Base-by-base conservation (phyloP, 2,113 vertebrate species). In the Nycticorax nycticorax region DNA sequence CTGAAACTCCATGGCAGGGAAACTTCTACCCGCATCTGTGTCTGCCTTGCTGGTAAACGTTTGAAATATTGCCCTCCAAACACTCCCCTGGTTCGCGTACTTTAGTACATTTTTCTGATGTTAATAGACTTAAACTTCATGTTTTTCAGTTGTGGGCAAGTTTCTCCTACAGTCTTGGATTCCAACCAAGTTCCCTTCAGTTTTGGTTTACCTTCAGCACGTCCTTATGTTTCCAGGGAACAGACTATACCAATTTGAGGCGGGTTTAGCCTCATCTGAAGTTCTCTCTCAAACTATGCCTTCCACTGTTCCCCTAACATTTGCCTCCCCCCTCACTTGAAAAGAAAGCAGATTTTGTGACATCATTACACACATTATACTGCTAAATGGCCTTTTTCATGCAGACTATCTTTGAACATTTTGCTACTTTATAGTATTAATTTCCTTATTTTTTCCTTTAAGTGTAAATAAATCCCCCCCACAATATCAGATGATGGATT, bases 401-500 rank as follows among this genome's bases (percentile, higher is more conserved):
- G 7, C 15, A 69, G 22, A 78, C 11, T 32, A 20, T 52, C 27
- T 81, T 72, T 4, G 9, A 71, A 47, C 6, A 82, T 59, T 55
- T 81, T 2, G 4, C 23, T 71, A 22, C 30, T 83, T 84, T 48
- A 5, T 80, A 43, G 32, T 81, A 56, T 41, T 72, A 75, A 62
- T 74, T 64, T 37, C 2, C 9, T 28, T 28, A 73, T 64, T 52
- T 66, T 92, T 93, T 77, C 45, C 35, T 93, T 95, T 41, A 85
- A 62, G 76, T 81, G 52, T 89, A 89, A 92, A 72, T 71, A 85
- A 66, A 76, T 71, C 19, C 48, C 4, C 11, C 10, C 7, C 77
- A 81, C 56, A 59, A 30, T 41, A 60, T 77, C 24, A 74, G 60
- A 74, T 96, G 89, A 96, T 95, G 47, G 56, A 94, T 92, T 85